Base-by-base conservation (phyloP, 2,888 invertebrate species). In the Physocephala rufipes region DNA sequence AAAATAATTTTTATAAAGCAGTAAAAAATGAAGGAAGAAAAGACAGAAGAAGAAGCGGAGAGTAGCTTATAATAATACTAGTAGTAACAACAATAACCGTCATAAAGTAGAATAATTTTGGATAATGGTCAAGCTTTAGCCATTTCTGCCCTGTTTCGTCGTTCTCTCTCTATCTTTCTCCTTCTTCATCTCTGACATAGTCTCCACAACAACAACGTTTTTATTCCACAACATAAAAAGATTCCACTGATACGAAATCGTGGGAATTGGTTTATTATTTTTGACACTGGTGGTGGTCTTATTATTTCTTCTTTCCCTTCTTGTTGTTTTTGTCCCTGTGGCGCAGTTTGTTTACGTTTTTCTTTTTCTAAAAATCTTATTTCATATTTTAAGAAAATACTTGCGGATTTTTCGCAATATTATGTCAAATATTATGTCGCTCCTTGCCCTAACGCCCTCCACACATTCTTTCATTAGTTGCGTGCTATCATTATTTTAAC, bases 221-320 rank as follows among this genome's bases (percentile, higher is more conserved):
- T n/a, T n/a, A n/a, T n/a, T n/a, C n/a, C n/a, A n/a, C n/a, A 36
- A 36, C 36, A 36, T 7, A 36, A 4, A 9, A 36, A 36, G 4
- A 7, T 36, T 36, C 53, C 15, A 19, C 53, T 12, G 61, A n/a
- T n/a, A n/a, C n/a, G n/a, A n/a, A n/a, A 16, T 61, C 61, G 61
- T 61, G 61, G 26, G 61, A 61, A 61, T 61, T 36, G 30, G n/a
- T 61, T 61, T 61, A 30, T n/a, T 30, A 21, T 55, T 30, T 12
- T 61, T 26, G 59, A 26, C 28, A 24, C 30, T 61, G 16, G 9
- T n/a, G 30, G 12, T 30, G 26, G 16, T 61, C 16, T 26, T 61
- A 9, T 36, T n/a, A 13, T 13, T 15, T 61, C n/a, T 4, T 16
- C 30, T 30, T 30, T 15, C 30, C 4, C 4, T 36, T 9, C 28